Evolutionary conservation across 2,888 invertebrate species (phyloP).

Genomic region (Andricus quercusramuli): DNA sequence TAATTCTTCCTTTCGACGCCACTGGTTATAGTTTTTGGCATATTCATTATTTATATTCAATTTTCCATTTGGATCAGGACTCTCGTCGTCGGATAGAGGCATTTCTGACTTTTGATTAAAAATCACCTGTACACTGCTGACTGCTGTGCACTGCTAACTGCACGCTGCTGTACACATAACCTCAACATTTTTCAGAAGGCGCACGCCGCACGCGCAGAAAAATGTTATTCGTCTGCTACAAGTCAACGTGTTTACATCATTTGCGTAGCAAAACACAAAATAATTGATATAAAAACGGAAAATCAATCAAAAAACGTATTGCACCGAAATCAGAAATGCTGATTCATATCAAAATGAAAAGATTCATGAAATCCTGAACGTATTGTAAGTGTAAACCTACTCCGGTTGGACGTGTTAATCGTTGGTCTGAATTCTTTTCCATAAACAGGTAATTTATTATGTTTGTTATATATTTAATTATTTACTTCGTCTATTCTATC

Average conservation of each 20-base stretch:
- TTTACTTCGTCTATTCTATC: not conserved
- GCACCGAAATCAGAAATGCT: not conserved
- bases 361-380: not conserved
- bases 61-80: conserved; percentile 80
- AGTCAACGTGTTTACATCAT: not conserved
- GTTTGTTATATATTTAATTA: not conserved
- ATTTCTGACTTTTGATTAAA: conserved; percentile 59
- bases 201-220: too few relatives aligned
- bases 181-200: too few relatives aligned
- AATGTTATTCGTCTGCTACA: not conserved
- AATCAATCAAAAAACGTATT: not conserved
- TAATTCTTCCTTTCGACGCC: conserved; percentile 92
- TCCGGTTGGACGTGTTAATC: not conserved
- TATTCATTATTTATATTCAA: conserved; percentile 88
- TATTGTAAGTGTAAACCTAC: not conserved
- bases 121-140: not conserved
- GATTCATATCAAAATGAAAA: not conserved
- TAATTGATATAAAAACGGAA: not conserved
- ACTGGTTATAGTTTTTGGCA: conserved; percentile 90
- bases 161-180: too few relatives aligned
- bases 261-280: not conserved
- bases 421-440: not conserved
- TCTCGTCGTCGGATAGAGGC: conserved; percentile 81
- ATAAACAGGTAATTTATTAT: not conserved
- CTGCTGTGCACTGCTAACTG: too few relatives aligned